Evolutionary conservation across 2,797 vertebrate genomes (phyloP).

Genomic region (Girardinus metallicus): DNA sequence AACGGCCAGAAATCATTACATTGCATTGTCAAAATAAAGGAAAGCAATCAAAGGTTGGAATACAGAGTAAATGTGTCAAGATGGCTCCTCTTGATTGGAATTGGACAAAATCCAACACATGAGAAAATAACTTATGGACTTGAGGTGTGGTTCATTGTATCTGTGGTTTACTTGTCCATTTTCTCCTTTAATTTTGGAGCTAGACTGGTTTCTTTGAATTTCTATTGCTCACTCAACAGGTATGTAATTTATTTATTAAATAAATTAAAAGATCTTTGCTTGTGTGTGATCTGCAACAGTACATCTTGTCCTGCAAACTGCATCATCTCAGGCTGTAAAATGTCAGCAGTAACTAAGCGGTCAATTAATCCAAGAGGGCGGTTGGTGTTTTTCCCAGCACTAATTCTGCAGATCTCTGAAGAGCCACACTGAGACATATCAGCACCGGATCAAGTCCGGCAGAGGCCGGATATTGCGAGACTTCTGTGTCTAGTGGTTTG

Average conservation of each 20-base stretch:
- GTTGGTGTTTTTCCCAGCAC: not conserved
- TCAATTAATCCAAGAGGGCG: constrained; percentile 2
- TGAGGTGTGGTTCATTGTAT: not conserved
- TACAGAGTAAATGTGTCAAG: not conserved
- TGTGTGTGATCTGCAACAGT: not conserved
- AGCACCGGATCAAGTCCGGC: constrained; percentile 30
- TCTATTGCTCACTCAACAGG: not conserved
- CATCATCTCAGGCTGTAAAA: not conserved
- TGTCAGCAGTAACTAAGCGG: constrained; percentile 5
- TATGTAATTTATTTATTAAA: not conserved
- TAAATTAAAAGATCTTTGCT: not conserved
- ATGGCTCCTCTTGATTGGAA: not conserved
- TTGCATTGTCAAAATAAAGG: not conserved
- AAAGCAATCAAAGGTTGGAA: not conserved
- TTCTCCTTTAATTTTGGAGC: not conserved
- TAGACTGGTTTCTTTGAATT: not conserved
- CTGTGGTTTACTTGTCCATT: not conserved
- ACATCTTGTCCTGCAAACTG: not conserved
- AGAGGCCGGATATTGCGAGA: constrained; percentile 48
- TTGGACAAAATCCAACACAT: not conserved
- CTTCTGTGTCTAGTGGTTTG: constrained; percentile 41
- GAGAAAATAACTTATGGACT: not conserved
- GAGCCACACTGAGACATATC: constrained; percentile 38
- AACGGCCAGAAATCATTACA: not conserved
- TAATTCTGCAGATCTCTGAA: constrained; percentile 11